A percentile compares a stretch with the other conserved stretches of the same genome.
These are phyloP conservation scores for Leucoraja ocellata DNA, from an alignment of 2,797 vertebrate species.

Conservation along the genomic window DNA sequence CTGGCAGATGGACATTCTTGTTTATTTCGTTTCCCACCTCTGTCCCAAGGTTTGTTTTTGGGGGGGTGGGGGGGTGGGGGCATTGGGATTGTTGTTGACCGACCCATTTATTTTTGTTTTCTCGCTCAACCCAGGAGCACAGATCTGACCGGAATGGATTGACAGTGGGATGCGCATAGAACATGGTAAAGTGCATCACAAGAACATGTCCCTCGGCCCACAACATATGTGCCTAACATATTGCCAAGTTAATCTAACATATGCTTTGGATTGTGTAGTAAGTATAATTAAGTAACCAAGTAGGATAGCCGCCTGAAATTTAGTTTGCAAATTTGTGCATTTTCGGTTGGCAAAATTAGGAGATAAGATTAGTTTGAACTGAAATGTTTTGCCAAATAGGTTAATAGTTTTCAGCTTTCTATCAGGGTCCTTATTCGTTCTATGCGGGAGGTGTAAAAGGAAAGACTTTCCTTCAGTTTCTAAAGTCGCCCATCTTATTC, in stretches of 20 bases:
- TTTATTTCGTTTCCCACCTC: constrained; percentile 42
- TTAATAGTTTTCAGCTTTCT: not conserved
- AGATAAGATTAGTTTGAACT: not conserved
- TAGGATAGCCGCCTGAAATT: not conserved
- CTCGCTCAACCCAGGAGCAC: not conserved
- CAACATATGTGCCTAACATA: too few species aligned
- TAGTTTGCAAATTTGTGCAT: not conserved
- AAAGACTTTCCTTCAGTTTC: too few species aligned
- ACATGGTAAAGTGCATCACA: too few species aligned
- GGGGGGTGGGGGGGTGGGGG: not conserved
- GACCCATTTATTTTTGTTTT: not conserved
- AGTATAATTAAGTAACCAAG: not conserved
- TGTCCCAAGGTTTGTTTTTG: not conserved
- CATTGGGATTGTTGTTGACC: not conserved
- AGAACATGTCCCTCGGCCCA: too few species aligned
- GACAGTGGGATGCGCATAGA: too few species aligned
- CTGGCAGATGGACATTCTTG: constrained; percentile 38
- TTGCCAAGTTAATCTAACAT: too few species aligned
- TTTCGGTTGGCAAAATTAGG: not conserved
- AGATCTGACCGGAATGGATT: too few species aligned
- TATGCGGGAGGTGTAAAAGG: not conserved
- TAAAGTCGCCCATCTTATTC: not conserved
- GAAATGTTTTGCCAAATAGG: not conserved
- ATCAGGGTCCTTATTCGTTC: too few species aligned
- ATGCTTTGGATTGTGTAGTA: not conserved